Evolutionary conservation across 2,797 vertebrate species (phyloP), one percentile per base, ranked within the genome.

Genomic region (Tinamus major): DNA sequence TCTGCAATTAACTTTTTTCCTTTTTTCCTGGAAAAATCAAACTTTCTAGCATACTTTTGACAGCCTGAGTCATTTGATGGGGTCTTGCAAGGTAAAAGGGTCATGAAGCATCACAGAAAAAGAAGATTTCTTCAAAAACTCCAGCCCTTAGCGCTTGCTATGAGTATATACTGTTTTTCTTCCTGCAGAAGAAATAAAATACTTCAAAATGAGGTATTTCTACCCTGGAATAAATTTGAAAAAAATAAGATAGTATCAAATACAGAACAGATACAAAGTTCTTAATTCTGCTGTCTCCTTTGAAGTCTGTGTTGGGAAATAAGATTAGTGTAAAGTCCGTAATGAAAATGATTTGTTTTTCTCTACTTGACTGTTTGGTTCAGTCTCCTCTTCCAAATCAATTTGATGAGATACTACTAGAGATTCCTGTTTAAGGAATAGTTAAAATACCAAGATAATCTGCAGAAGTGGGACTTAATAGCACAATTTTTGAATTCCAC

Each of bases 11-110:
- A 83, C 42, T 91, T 76, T 35, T 81, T 69, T 27, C 49, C n/a
- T 51, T 68, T 53, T 89, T 72, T 42, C 39, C n/a, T 17, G 24
- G 17, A 49, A 81, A 81, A 89, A 79, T 83, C 82, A 87, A 85
- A 91, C 61, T 94, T 94, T 86, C 41, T 74, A 68, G 89, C 31
- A 3, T 33, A 61, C 13, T 56, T 46, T 42, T 58, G 55, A 41
- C 82, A 92, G n/a, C 85, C 88, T 84, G 70, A 96, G 74, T 91
- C 62, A 83, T 94, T 96, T 95, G 87, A 95, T 69, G 76, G 81
- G 46, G 72, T 78, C 35, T 70, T 87, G 87, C 69, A 85, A 85
- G 65, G 76, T 70, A 95, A 93, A 94, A 93, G 56, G 58, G 56
- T 86, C 72, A 53, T 12, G 72, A 85, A 95, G 51, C 72, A 76